Base-by-base conservation (phyloP, 2,797 vertebrate genomes). In the Pangasius krempfi region DNA sequence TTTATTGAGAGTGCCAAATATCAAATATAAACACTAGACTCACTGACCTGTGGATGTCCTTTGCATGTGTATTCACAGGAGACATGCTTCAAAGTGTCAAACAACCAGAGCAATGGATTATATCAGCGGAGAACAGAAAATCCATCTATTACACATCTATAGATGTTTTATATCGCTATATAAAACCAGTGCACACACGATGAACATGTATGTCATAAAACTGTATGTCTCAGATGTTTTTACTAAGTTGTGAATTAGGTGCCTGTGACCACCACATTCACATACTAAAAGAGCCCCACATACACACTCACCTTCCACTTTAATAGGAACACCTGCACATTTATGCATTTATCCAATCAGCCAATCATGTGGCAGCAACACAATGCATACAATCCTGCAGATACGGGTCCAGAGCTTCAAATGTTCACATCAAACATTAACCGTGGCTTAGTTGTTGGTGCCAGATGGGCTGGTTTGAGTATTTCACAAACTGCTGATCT, bases 61-160 rank as follows among this genome's bases (percentile, higher is more conserved):
- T 30, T 81, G 50, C 33, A 8, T 75, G 20, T 82, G 37, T 83
- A 47, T 89, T 89, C 44, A 79, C 85, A 89, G 88, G 81, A 84
- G 37, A 54, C 70, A 13, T 1, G 30, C 58, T 86, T 84, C 73
- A 89, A 89, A 79, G 18, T 37, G 37, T n/a, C 27, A 16, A 44
- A n/a, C 6, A 33, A 1, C 44, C 58, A 83, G 54, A 83, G 56
- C 47, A 70, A 84, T 14, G 60, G 72, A 84, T 50, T 89, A 72
- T 40, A 8, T 37, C 88, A 37, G 9, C 58, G 88, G 18, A 84
- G 27, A 87, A 22, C 14, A 47, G 85, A 64, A 66, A 68, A 44
- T 44, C 0, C 3, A 44, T 20, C 12, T 20, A 52, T 18, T 64
- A 30, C 79, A 84, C 33, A 12, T 44, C 22, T 89, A n/a, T 87